A percentile compares a stretch with the other conserved stretches of the same genome.
Conservation (phyloP, 2,797 vertebrate species). For the Platalea minor region DNA sequence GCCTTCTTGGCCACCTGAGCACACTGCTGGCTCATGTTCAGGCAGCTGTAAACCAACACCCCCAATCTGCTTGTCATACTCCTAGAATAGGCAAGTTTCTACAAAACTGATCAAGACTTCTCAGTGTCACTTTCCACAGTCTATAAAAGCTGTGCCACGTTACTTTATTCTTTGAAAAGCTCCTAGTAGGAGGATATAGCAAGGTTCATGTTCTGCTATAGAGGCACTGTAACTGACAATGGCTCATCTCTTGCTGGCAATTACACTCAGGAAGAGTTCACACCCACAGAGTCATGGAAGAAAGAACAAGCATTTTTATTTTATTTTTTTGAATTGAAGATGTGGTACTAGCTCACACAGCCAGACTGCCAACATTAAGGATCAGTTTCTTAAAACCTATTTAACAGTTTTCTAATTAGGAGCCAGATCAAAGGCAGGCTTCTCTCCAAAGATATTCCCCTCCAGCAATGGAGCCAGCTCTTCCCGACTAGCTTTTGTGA, state of each 20-base stretch:
- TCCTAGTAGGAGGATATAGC: not conserved
- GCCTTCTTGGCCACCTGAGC: too few species aligned
- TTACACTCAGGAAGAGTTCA: not conserved
- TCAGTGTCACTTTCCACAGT: not conserved
- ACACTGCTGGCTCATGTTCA: too few species aligned
- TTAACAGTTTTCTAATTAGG: not conserved
- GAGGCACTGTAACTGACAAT: not conserved
- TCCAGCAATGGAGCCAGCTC: not conserved
- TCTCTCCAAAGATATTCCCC: not conserved
- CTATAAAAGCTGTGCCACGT: not conserved
- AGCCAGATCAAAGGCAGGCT: not conserved
- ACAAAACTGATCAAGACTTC: not conserved
- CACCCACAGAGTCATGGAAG: not conserved
- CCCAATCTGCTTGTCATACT: not conserved
- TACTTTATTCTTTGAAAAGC: not conserved
- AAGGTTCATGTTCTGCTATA: not conserved
- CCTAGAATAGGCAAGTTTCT: not conserved
- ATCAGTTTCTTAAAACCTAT: not conserved
- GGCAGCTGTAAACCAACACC: too few species aligned
- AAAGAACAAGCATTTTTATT: not conserved
- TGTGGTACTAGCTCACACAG: not conserved
- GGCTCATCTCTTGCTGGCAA: not conserved
- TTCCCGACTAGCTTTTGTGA: not conserved
- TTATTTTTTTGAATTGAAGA: not conserved
- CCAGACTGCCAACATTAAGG: not conserved